A percentile compares a stretch with the other conserved stretches of the same genome.
Evolutionary conservation across 1,140 invertebrate genomes (phyloP).

Genomic region (Pissodes strobi): DNA sequence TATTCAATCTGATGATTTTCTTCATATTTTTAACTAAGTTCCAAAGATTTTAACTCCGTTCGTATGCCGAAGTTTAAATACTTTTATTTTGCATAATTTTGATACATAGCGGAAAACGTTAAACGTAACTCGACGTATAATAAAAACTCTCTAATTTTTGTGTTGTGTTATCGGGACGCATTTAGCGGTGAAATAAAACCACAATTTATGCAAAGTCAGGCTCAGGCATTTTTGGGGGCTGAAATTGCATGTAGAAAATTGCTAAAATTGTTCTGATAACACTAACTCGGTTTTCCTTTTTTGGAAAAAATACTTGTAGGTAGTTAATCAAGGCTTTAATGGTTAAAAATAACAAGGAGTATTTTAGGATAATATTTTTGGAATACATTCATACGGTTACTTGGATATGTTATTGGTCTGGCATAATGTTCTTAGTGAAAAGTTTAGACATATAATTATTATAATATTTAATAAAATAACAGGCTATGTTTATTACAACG

Average conservation of each 20-base stretch:
- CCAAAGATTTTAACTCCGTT: too few relatives aligned
- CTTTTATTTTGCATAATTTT: too few relatives aligned
- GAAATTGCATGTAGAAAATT: constrained; percentile 28
- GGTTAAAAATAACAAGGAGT: constrained; percentile 3
- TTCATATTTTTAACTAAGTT: too few relatives aligned
- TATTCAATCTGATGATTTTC: too few relatives aligned
- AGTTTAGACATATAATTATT: too few relatives aligned
- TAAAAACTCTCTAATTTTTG: constrained; percentile 19
- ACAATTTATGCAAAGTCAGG: constrained; percentile 29
- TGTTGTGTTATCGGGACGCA: constrained; percentile 23
- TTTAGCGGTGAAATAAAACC: constrained; percentile 22
- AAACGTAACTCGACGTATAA: too few relatives aligned
- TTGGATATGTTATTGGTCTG: too few relatives aligned
- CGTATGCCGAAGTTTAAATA: too few relatives aligned
- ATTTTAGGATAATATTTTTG: background rate
- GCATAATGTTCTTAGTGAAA: too few relatives aligned
- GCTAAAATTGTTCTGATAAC: constrained; percentile 29
- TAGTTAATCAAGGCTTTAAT: constrained; percentile 25
- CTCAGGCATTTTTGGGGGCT: constrained; percentile 21
- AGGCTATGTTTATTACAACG: too few relatives aligned
- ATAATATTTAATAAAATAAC: too few relatives aligned
- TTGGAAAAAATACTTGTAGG: constrained; percentile 20
- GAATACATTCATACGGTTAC: constrained; percentile 11
- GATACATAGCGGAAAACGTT: too few relatives aligned
- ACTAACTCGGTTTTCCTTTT: constrained; percentile 4